Percentiles rank a stretch among this genome's conserved stretches.
These are phyloP conservation scores for Sialis fuliginosa DNA, from an alignment of 2,888 invertebrate species.

Conservation along the genomic window DNA sequence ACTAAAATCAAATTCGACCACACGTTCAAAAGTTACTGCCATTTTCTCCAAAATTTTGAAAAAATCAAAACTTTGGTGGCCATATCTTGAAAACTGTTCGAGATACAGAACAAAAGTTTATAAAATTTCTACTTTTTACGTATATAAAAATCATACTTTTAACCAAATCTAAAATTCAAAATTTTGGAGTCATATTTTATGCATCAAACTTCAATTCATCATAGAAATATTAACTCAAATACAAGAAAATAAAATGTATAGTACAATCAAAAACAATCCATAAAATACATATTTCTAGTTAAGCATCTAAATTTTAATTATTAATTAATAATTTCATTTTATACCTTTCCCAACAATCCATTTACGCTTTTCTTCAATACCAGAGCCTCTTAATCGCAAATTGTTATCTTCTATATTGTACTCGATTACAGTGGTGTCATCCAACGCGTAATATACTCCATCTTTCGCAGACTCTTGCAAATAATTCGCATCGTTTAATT, in stretches of 20 bases:
- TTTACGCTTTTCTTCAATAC: neutral
- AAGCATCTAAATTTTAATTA: neutral
- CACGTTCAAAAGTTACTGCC: no score
- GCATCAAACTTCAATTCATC: no score
- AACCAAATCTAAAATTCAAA: no score
- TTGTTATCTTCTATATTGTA: slow-evolving; percentile 9
- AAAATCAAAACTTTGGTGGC: neutral
- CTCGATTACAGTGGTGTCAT: slow-evolving; percentile 11
- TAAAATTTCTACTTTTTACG: neutral
- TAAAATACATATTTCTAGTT: no score
- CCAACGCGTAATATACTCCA: slow-evolving; percentile 21
- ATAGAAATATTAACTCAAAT: no score
- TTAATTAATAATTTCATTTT: neutral
- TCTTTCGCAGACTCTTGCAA: slow-evolving; percentile 19
- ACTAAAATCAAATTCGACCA: no score
- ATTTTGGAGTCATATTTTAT: no score
- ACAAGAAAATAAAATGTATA: neutral
- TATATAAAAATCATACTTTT: no score
- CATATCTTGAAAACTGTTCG: neutral
- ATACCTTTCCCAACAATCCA: slow-evolving; percentile 1
- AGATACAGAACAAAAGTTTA: neutral
- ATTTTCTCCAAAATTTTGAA: no score
- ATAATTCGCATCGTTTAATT: slow-evolving; percentile 15
- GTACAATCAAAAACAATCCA: no score
- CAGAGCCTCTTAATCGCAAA: neutral